Evolutionary conservation across 2,113 vertebrate species (phyloP).

Genomic region (Colossoma macropomum): DNA sequence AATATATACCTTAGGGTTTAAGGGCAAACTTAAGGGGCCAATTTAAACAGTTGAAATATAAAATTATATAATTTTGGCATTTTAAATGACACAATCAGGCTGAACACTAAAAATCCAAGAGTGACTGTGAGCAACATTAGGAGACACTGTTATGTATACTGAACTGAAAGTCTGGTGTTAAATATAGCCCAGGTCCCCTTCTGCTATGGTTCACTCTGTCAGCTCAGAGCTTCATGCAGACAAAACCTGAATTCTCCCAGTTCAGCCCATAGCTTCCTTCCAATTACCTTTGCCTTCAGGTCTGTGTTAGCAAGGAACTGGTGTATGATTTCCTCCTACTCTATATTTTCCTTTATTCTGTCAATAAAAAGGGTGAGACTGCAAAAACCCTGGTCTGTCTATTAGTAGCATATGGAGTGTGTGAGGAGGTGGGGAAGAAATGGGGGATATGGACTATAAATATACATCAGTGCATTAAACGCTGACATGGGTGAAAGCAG

Average conservation of each 20-base stretch:
- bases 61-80: too few relatives aligned
- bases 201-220: not conserved
- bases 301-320: not conserved
- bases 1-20: too few relatives aligned
- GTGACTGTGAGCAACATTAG: not conserved
- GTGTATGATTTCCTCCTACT: not conserved
- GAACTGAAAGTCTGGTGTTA: not conserved
- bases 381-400: constrained; percentile 12
- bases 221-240: not conserved
- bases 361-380: constrained; percentile 40
- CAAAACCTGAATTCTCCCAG: not conserved
- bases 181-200: not conserved
- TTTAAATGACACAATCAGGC: too few relatives aligned
- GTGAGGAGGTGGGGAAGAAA: constrained; percentile 40
- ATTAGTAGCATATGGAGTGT: constrained; percentile 32
- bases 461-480: constrained; percentile 67
- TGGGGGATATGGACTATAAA: constrained; percentile 67
- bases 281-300: not conserved
- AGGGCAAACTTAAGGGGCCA: too few relatives aligned
- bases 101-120: too few relatives aligned
- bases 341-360: constrained; percentile 31
- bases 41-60: too few relatives aligned
- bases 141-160: too few relatives aligned
- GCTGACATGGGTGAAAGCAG: constrained; percentile 68
- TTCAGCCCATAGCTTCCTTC: not conserved